Base-by-base conservation (phyloP, 1,140 invertebrate species). In the Bombus breviceps region DNA sequence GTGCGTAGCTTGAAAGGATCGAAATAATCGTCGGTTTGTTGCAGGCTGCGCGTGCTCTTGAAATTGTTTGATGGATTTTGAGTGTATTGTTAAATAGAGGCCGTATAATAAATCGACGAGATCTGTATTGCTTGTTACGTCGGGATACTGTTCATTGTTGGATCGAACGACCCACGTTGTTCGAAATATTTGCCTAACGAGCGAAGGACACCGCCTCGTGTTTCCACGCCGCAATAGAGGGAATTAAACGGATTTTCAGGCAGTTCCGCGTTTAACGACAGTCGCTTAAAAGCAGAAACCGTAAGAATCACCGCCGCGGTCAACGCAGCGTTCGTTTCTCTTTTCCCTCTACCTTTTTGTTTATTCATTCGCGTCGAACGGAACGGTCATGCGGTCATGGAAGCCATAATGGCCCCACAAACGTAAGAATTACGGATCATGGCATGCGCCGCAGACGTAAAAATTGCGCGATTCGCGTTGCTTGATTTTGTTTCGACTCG, bases 171-270 rank as follows among this genome's bases (percentile, higher is more conserved):
- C 6, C 34, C 12, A 12, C 62, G 18, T 53, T 41, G 59, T 64
- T 53, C 78, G n/a, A 69, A 69, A 80, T 80, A 80, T 80, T 80
- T 80, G 64, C 66, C 41, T 69, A 69, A 78, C 75, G 75, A 78
- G 59, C 75, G 75, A 41, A 78, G 64, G 75, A 28, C 39, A 34
- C 18, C 28, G 41, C 28, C 59, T 64, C 57, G 43, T 9, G 77
- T 66, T 47, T 78, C 62, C 18, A 32, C 9, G 39, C 32, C 15
- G 47, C 41, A 53, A 69, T 80, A n/a, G 3, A 9, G 32, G 5
- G 28, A 37, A 71, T 47, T 69, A 69, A 80, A 22, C 66, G 43
- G 43, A 80, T 80, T 81, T 73, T 39, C 80, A 73, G 53, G 9
- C 53, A 73, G 80, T 57, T 34, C 10, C 80, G 39, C 37, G 80